These are phyloP conservation scores for Paramuricea clavata DNA, from an alignment of 92 coral and sea anemone genomes.

Conservation along the genomic window DNA sequence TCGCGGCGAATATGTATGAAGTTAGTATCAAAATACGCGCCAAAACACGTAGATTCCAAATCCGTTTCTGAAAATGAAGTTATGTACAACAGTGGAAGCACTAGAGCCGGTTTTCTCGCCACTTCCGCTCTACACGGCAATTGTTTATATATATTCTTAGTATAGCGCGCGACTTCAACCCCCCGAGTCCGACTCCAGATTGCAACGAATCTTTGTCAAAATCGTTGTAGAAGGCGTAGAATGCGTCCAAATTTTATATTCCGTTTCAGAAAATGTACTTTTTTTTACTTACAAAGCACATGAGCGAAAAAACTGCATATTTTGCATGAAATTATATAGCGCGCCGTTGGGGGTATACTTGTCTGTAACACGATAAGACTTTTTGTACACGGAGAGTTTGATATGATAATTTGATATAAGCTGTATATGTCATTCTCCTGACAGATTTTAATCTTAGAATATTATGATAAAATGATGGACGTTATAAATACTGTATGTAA, in stretches of 20 bases:
- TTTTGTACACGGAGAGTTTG: background rate
- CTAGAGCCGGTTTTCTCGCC: background rate
- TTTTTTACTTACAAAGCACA: background rate
- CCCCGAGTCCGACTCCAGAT: background rate
- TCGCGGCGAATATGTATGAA: conserved; percentile 5
- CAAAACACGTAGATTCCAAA: conserved; percentile 13
- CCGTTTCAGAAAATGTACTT: background rate
- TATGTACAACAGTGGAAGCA: too few species aligned
- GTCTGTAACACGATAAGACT: conserved; percentile 2
- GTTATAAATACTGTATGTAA: too few species aligned
- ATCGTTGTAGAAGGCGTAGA: background rate
- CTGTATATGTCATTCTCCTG: too few species aligned
- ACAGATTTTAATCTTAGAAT: too few species aligned
- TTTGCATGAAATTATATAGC: background rate
- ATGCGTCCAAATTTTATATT: background rate
- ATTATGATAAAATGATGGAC: too few species aligned
- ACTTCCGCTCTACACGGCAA: background rate
- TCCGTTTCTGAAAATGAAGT: background rate
- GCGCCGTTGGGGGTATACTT: conserved; percentile 5
- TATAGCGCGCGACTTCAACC: background rate
- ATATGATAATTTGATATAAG: too few species aligned
- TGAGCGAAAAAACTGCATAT: background rate
- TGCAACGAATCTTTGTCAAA: background rate
- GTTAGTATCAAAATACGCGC: conserved; percentile 7
- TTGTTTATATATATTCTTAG: background rate